Evolutionary conservation across 2,113 vertebrate genomes (phyloP), one percentile per base, ranked within the genome.

Genomic region (Carassius gibelio): DNA sequence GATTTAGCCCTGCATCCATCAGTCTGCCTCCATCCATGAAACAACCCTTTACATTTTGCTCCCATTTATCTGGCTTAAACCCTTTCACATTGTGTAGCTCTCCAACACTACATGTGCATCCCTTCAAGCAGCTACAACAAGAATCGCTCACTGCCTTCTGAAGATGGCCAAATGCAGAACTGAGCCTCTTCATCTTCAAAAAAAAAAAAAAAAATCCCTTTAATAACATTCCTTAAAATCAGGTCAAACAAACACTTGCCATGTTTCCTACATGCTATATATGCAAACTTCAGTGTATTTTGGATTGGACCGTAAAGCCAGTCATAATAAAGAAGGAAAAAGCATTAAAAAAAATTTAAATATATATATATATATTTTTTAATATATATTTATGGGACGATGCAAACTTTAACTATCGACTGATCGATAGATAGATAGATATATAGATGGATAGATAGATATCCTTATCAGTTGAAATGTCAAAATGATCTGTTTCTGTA

Each of bases 1-100:
- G 88, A 91, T 93, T 91, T 92, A 88, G 88, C 89, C 55, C 81
- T n/a, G 26, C 85, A 91, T 93, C 92, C 86, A 87, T 93, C 92
- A 92, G 84, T 30, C 42, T 69, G 85, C 45, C 30, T 42, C 14
- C 77, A 23, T 26, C 45, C 83, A 52, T 89, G 72, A 93, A 91
- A 87, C 88, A 88, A 90, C 90, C 88, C 48, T 86, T 80, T 80
- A 64, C 13, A 66, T 48, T 64, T 45, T 45, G 77, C 13, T 38
- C 21, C 38, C 59, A 80, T 79, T 62, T 23, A 62, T 42, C 10
- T 38, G 36, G 36, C 77, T 62, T 26, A 57, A 71, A 38, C 42
- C 9, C 21, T 36, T 45, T 75, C 52, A 75, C 36, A 21, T 48
- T 9, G 7, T 48, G 19, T 77, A 38, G 21, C 21, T 48, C 71